Evolutionary conservation across 2,113 vertebrate genomes (phyloP), one percentile per base, ranked within the genome.

Genomic region (Mormyrus lacerda): DNA sequence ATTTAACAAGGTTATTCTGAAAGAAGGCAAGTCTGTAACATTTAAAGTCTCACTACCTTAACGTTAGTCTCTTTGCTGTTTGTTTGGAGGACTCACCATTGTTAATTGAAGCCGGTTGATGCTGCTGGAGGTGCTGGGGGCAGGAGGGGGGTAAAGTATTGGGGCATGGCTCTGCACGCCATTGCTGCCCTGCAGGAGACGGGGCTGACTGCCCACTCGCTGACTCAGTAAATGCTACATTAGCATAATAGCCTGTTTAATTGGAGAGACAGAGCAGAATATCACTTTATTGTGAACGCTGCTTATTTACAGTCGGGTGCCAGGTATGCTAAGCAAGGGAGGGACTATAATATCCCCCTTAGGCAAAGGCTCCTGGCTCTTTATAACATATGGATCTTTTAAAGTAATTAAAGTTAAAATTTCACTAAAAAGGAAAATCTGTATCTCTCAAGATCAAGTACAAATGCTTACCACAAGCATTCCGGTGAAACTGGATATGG

Each of bases 191-290:
- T 35, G 86, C 90, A 87, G 89, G 89, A 90, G 31, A 90, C 88
- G 90, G 90, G 84, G 90, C 91, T 89, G 50, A 88, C 94, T 94
- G 93, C 95, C 95, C 94, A 95, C 95, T 95, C 92, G 91, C 94
- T 95, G 94, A 95, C 95, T 95, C 94, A 95, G 94, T 95, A 96
- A 96, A 96, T 94, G 96, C 95, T 94, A 94, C 94, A 95, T 96
- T 96, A 96, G 94, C 95, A 96, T 96, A 96, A 96, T 95, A 94
- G 94, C 95, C 94, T 92, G 90, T 95, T 95, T 95, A 95, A 95
- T 96, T 96, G 95, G 92, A 88, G 89, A 91, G 91, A 91, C 89
- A 69, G 87, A 93, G 93, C 93, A 93, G 91, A 93, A 90, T 92
- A 89, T 84, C 89, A 91, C 88, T 93, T 94, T 92, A 93, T 92